Evolutionary conservation across 2,797 vertebrate genomes (phyloP), one percentile per base, ranked within the genome.

Genomic region (Gymnothorax javanicus): DNA sequence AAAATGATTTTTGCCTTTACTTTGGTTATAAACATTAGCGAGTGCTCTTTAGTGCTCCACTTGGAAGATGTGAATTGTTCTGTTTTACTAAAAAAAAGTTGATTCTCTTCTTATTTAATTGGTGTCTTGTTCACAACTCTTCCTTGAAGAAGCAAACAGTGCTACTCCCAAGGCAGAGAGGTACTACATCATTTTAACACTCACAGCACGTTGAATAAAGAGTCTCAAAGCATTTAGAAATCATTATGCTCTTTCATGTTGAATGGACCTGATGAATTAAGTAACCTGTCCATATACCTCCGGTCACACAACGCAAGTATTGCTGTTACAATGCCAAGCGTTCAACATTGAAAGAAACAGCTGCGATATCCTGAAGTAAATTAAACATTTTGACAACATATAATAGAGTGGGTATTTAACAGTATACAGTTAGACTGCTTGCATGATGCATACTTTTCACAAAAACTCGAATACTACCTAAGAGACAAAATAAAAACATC

Each of bases 381-480:
- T 56, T n/a, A 20, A 23, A 52, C 6, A 81, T 23, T 87, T 85
- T 79, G 82, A 77, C 56, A 13, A 54, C 85, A 82, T 87, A 82
- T 82, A 85, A 62, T 54, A 2, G 86, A 64, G 89, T 88, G 86
- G 87, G 86, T 81, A 86, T 86, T 90, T 50, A 62, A 67, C 83
- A 82, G 59, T 83, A 85, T 69, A 71, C 82, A 86, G 88, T 73
- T 77, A 82, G 86, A 83, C 73, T n/a, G 69, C 17, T 64, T 84
- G 83, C 82, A 59, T 62, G 57, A 89, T 87, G 85, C 84, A 77
- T 23, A 9, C 84, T 86, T 85, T 85, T 84, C 64, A 82, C 79
- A 60, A 52, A 50, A 54, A 81, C 77, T 81, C 23, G 50, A 81
- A 81, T 81, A 56, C 54, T 81, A 81, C 77, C 77, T 52, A 81